A percentile compares a stretch with the other conserved stretches of the same genome.
Evolutionary conservation across 2,113 vertebrate genomes (phyloP).

Genomic region (Baryphthengus martii): DNA sequence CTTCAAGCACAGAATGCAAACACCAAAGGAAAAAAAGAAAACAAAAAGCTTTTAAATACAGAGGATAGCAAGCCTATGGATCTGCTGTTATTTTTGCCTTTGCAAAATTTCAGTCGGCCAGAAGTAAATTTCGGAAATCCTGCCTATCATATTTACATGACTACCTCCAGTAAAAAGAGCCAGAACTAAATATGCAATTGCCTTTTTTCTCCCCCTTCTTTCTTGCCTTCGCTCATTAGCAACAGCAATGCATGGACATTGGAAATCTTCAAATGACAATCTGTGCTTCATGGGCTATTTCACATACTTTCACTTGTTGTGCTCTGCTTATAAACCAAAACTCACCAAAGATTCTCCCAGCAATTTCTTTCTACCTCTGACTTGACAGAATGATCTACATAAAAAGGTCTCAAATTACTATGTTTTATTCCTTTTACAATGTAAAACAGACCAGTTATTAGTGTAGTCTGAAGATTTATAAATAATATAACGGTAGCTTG

Average conservation of each 20-base stretch:
- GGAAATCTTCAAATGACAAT: neutral
- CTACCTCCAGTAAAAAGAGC: neutral
- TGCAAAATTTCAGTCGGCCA: neutral
- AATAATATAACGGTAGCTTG: neutral
- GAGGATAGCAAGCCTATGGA: neutral
- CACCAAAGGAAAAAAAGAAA: neutral
- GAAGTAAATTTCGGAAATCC: neutral
- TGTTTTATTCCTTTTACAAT: neutral
- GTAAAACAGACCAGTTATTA: neutral
- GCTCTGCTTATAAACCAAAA: neutral
- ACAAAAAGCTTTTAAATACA: neutral
- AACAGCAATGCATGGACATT: accelerated
- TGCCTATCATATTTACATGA: neutral
- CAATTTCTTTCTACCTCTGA: neutral
- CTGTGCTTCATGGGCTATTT: neutral
- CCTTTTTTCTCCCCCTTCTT: neutral
- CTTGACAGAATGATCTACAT: neutral
- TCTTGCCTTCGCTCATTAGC: neutral
- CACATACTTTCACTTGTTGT: neutral
- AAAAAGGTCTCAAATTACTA: neutral
- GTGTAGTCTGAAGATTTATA: neutral
- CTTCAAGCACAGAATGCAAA: neutral
- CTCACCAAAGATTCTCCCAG: neutral
- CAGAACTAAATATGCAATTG: neutral
- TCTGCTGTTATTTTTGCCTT: neutral